phyloP scores from a whole-genome alignment of 2,113 vertebrate genomes.

The Cavia porcellus region DNA sequence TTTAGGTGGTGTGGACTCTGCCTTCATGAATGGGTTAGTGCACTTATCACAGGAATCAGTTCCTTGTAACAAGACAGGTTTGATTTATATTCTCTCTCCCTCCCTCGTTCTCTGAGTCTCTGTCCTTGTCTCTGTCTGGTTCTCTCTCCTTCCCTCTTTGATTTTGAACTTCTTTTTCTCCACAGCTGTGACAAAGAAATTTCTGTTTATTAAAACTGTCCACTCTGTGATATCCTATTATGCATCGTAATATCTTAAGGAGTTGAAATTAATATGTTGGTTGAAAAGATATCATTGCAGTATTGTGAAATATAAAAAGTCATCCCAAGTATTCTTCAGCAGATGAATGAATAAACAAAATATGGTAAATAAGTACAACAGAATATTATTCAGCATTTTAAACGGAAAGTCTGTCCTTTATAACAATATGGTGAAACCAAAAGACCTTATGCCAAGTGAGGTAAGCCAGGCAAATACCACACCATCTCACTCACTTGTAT shows the following conservation, averaged over 20 bases:
- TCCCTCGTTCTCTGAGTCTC: rapidly evolving
- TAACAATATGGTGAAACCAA: neutral
- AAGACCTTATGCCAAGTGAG: neutral
- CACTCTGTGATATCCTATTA: neutral
- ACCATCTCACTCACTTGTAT: neutral
- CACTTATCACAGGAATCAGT: neutral
- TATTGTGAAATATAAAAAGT: neutral
- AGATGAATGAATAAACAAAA: neutral
- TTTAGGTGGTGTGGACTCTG: neutral
- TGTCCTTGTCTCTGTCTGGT: rapidly evolving
- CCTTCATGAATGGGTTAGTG: neutral
- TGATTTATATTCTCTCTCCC: neutral
- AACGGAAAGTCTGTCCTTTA: neutral
- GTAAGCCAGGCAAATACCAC: neutral
- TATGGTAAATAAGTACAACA: neutral
- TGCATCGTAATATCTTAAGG: neutral
- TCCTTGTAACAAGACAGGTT: neutral
- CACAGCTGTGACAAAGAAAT: neutral
- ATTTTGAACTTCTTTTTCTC: neutral
- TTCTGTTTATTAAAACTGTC: neutral
- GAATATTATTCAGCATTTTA: neutral
- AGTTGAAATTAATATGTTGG: neutral
- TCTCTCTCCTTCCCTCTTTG: neutral
- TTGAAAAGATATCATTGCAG: neutral
- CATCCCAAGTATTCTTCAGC: neutral